Percentiles rank a stretch among this genome's conserved stretches.
Evolutionary conservation across 2,888 invertebrate species (phyloP).

Genomic region (Coremacera marginata): DNA sequence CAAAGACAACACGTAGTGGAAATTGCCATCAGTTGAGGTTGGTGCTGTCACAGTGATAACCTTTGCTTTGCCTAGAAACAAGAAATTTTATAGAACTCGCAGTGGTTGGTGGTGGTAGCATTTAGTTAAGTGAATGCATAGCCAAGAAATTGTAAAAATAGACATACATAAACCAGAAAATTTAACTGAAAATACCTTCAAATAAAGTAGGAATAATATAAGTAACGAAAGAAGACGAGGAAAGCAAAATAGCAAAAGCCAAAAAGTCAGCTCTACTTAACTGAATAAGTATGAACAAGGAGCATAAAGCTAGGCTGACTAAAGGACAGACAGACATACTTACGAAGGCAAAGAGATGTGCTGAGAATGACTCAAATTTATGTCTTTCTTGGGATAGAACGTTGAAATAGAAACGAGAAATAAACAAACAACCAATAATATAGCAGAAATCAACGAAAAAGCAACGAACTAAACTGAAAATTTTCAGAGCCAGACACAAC

Average conservation of each 20-base stretch:
- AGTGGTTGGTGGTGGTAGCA: not conserved
- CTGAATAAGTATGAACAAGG: not conserved
- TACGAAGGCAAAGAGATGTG: too few relatives aligned
- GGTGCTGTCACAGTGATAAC: not conserved
- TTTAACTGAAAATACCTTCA: slow-evolving; percentile 3
- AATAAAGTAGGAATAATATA: not conserved
- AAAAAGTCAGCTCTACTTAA: not conserved
- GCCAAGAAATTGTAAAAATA: slow-evolving; percentile 13
- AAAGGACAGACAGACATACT: not conserved
- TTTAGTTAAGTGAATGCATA: not conserved
- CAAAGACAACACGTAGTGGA: too few relatives aligned
- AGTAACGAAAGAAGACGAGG: not conserved
- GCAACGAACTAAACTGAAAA: slow-evolving; percentile 17
- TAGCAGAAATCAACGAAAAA: slow-evolving; percentile 4
- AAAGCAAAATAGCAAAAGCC: slow-evolving; percentile 20
- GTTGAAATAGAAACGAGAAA: slow-evolving; percentile 15
- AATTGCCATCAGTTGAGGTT: not conserved
- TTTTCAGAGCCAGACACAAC: slow-evolving; percentile 32
- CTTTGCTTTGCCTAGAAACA: slow-evolving; percentile 30
- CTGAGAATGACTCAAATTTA: too few relatives aligned
- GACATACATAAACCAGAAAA: slow-evolving; percentile 13
- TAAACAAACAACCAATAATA: slow-evolving; percentile 17
- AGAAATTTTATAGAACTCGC: not conserved
- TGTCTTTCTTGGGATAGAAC: not conserved
- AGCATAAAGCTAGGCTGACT: not conserved